These are phyloP conservation scores for Tetranychus urticae DNA, from an alignment of 1,140 invertebrate genomes.

Conservation along the genomic window DNA sequence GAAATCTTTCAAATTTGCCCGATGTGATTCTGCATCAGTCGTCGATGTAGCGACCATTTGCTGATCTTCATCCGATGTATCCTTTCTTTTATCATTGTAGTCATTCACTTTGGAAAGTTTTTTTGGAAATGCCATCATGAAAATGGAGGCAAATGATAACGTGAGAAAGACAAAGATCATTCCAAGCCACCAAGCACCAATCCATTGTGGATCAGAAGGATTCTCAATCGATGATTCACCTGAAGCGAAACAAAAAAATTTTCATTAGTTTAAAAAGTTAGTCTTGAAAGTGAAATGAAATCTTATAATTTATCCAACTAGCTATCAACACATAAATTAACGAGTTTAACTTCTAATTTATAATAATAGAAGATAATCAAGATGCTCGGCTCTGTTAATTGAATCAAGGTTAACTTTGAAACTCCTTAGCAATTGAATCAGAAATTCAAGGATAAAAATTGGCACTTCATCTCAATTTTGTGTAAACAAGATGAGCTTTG, in stretches of 20 bases:
- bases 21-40: neutral
- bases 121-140: constrained; percentile 70
- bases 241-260: neutral
- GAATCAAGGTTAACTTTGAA: too few relatives aligned
- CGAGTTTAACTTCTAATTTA: too few relatives aligned
- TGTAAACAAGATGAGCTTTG: too few relatives aligned
- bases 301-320: neutral
- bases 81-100: too few relatives aligned
- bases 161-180: constrained; percentile 48
- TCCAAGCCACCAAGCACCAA: constrained; percentile 78
- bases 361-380: too few relatives aligned
- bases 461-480: too few relatives aligned
- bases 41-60: neutral
- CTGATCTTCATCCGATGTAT: neutral
- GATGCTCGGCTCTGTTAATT: too few relatives aligned
- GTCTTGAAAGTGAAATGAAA: neutral
- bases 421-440: too few relatives aligned
- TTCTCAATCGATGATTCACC: constrained; percentile 17
- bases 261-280: neutral
- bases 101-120: constrained; percentile 18
- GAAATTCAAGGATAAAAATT: too few relatives aligned
- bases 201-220: constrained; percentile 62
- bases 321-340: neutral
- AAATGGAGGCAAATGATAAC: constrained; percentile 46
- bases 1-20: constrained; percentile 35